These are phyloP conservation scores for Melierax canorus DNA, from an alignment of 2,113 vertebrate species.

Conservation along the genomic window DNA sequence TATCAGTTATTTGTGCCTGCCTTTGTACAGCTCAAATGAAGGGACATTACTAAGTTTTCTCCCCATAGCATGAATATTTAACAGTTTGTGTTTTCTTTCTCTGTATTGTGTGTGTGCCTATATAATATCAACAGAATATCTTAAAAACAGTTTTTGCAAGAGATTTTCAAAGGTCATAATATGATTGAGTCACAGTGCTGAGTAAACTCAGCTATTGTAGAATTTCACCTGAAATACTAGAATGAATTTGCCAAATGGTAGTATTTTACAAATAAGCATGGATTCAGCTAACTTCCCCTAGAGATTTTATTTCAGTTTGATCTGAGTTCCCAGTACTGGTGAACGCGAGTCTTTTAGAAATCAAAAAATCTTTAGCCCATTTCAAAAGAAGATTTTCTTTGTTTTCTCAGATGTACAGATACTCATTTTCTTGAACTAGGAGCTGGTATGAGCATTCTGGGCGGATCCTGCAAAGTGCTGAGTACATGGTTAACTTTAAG, in stretches of 20 bases:
- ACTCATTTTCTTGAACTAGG: background rate
- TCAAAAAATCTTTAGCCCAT: background rate
- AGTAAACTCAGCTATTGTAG: background rate
- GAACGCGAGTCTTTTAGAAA: background rate
- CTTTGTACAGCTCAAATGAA: background rate
- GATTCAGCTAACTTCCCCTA: background rate
- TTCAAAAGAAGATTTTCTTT: background rate
- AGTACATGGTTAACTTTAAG: conserved; percentile 50
- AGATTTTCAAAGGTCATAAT: background rate
- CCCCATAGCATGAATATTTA: conserved; percentile 26
- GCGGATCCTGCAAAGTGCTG: conserved; percentile 39
- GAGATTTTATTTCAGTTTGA: background rate
- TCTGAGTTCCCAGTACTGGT: background rate
- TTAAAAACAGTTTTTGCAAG: background rate
- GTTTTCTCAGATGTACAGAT: background rate
- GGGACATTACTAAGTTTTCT: background rate
- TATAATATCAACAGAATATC: background rate
- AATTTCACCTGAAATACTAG: background rate
- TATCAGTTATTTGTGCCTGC: background rate
- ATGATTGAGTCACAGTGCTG: background rate
- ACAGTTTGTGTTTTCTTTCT: background rate
- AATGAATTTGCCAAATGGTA: background rate
- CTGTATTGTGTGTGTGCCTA: background rate
- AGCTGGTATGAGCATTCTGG: background rate
- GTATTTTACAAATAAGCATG: background rate